These are phyloP conservation scores for Sarcophaga rosellei DNA, from an alignment of 2,888 invertebrate species.

Conservation along the genomic window DNA sequence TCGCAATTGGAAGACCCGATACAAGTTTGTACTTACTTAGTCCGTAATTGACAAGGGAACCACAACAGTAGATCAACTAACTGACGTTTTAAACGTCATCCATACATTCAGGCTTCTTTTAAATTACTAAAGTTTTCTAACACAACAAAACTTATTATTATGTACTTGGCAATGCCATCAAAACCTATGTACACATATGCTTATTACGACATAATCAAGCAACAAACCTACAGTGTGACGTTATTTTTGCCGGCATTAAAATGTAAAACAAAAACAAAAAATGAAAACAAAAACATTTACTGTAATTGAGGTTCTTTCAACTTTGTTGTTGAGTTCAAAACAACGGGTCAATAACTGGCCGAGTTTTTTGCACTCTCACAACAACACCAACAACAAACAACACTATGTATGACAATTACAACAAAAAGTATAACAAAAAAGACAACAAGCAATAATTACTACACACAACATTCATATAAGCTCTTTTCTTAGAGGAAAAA, in stretches of 20 bases:
- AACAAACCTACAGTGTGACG: conserved; percentile 31
- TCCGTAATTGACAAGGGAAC: too few species aligned
- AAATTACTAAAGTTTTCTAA: too few species aligned
- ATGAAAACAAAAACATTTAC: not conserved
- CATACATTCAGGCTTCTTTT: too few species aligned
- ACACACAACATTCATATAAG: not conserved
- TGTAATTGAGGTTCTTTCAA: conserved; percentile 66
- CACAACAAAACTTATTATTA: not conserved
- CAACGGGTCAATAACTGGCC: conserved; percentile 69
- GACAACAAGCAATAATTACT: conserved; percentile 11
- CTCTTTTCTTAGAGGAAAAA: not conserved
- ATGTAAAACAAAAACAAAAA: conserved; percentile 16
- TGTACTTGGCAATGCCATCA: conserved; percentile 50
- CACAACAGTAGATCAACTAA: too few species aligned
- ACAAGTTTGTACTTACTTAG: too few species aligned
- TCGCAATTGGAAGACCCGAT: too few species aligned
- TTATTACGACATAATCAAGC: not conserved
- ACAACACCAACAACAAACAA: too few species aligned
- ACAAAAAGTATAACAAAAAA: not conserved
- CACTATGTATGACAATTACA: conserved; percentile 2
- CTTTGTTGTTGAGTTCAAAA: conserved; percentile 62
- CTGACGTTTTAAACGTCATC: too few species aligned
- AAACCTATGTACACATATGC: not conserved
- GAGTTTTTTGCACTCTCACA: conserved; percentile 66
- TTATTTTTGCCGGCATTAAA: conserved; percentile 47